Evolutionary conservation across 2,888 invertebrate species (phyloP), one percentile per base, ranked within the genome.

Genomic region (Sphinx pinastri): DNA sequence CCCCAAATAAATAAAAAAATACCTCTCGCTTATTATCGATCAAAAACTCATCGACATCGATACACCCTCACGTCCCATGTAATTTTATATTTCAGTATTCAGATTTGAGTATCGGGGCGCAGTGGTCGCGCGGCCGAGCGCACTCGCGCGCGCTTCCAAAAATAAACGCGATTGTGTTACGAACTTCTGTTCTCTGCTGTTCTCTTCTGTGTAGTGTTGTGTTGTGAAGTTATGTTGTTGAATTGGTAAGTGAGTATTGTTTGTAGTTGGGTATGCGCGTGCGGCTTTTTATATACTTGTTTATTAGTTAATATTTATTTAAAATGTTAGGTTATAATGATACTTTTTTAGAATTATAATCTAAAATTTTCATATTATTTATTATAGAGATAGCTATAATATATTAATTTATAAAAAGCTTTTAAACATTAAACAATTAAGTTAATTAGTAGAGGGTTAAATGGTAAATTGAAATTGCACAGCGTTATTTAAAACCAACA

Each of bases 81-180:
- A 88, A 91, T 89, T 87, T 90, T 90, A 91, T 89, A 91, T 92
- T 88, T 89, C 84, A 85, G 80, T 83, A 87, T 88, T 88, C 88
- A 82, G 84, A 88, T 87, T 85, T 78, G 84, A 86, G 84, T 86
- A 81, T 77, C 11, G 55, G 4, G 11, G 73, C 80, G 79, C 80
- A 81, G 81, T 83, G 83, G 81, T 85, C 82, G 81, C 81, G 83
- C 76, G 74, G 87, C 79, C 84, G 51, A 79, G 83, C 78, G 84
- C 78, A 83, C 68, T 58, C 60, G 59, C 67, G 72, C 25, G 16
- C 67, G 38, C 68, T 38, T 16, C 63, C 63, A 19, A 19, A 60
- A 19, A 19, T 49, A 49, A 49, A 12, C 49, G 16, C 12, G 47
- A 16, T 45, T 55, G 55, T 55, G 55, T 47, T 16, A 47, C 19